Percentiles rank a stretch among this genome's conserved stretches.
These are phyloP conservation scores for Archocentrus centrarchus DNA, from an alignment of 2,113 vertebrate genomes.

Conservation along the genomic window DNA sequence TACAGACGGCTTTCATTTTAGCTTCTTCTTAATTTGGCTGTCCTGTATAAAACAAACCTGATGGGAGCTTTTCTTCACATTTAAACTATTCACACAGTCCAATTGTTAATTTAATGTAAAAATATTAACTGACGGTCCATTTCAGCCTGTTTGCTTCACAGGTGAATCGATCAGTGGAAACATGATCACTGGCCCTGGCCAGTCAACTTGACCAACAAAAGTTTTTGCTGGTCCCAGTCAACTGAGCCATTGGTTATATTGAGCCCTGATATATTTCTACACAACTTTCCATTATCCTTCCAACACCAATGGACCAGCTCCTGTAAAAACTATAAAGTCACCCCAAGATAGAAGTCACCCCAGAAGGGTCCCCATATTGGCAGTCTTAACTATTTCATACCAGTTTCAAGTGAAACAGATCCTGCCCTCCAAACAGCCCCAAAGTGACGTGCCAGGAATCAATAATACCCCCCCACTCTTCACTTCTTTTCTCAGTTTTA, in stretches of 20 bases:
- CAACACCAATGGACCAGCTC: neutral
- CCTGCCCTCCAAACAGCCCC: too few relatives aligned
- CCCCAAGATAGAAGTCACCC: neutral
- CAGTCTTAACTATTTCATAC: neutral
- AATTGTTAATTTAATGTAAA: neutral
- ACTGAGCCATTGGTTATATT: fast-evolving
- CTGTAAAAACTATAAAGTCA: too few relatives aligned
- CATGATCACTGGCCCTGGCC: neutral
- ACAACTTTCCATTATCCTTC: neutral
- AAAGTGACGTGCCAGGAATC: neutral
- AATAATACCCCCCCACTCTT: neutral
- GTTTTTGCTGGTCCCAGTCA: neutral
- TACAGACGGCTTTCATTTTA: too few relatives aligned
- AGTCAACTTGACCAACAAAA: neutral
- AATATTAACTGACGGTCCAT: neutral
- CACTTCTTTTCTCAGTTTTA: neutral
- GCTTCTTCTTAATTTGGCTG: too few relatives aligned
- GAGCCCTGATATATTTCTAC: neutral
- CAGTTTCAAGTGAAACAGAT: neutral
- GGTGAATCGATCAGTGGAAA: neutral
- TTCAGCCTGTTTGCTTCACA: neutral
- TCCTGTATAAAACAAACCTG: too few relatives aligned
- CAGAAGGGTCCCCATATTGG: neutral
- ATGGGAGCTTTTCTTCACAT: too few relatives aligned
- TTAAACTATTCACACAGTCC: neutral